These are phyloP conservation scores for Rhinopomastus cyanomelas DNA, from an alignment of 2,113 vertebrate species.

Conservation along the genomic window DNA sequence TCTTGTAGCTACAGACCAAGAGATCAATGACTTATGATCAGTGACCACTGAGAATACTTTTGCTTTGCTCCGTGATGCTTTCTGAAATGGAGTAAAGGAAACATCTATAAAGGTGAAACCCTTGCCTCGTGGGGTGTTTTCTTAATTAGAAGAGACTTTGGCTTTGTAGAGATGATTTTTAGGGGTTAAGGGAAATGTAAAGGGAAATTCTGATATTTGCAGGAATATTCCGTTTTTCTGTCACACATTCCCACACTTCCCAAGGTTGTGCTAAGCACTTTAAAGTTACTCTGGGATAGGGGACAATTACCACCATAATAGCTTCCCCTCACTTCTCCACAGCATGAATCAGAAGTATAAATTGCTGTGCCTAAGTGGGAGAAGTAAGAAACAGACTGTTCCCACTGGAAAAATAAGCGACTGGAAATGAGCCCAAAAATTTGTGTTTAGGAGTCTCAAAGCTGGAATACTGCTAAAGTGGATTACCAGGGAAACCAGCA, in stretches of 20 bases:
- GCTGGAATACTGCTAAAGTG: conserved; percentile 38
- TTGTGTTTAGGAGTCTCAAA: conserved; percentile 52
- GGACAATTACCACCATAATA: conserved; percentile 39
- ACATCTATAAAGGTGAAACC: background rate
- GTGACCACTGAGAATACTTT: background rate
- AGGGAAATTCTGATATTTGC: background rate
- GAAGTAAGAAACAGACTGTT: conserved; percentile 59
- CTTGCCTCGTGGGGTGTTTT: background rate
- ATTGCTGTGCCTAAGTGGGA: conserved; percentile 46
- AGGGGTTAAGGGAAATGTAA: background rate
- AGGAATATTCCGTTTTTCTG: background rate
- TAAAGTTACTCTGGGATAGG: conserved; percentile 27
- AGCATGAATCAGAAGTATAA: conserved; percentile 54
- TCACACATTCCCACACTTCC: background rate
- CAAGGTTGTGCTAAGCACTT: conserved; percentile 10
- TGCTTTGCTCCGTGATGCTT: background rate
- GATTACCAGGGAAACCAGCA: conserved; percentile 61
- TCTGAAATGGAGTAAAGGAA: background rate
- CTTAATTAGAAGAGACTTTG: background rate
- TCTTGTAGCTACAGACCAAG: background rate
- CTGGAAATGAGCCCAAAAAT: conserved; percentile 66
- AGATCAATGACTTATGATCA: background rate
- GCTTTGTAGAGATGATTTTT: background rate
- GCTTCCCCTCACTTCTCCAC: background rate
- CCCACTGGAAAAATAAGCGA: conserved; percentile 60